These are phyloP conservation scores for Aythya fuligula DNA, from an alignment of 2,797 vertebrate genomes.

Conservation along the genomic window DNA sequence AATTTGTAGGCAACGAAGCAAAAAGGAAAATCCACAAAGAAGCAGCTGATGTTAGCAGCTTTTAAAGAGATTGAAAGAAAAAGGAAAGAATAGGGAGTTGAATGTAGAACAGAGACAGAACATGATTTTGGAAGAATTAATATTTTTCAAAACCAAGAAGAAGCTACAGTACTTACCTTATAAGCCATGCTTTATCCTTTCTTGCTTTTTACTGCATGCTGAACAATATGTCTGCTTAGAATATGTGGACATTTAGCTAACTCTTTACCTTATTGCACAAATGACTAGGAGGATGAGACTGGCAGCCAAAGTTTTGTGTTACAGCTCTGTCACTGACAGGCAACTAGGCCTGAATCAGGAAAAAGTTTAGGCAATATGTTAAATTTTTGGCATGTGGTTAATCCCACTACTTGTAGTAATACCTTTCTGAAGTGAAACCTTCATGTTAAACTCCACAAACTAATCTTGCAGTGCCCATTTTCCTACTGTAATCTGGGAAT, in stretches of 20 bases:
- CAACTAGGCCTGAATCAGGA: not conserved
- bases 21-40: conserved; percentile 76
- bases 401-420: not conserved
- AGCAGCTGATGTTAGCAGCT: conserved; percentile 76
- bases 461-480: not conserved
- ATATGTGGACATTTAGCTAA: conserved; percentile 2
- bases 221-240: not conserved
- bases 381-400: not conserved
- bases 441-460: not conserved
- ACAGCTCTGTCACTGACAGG: not conserved
- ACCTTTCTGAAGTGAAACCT: conserved; percentile 21
- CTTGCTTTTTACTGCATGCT: conserved; percentile 21
- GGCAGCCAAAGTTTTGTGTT: conserved; percentile 13
- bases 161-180: conserved; percentile 26
- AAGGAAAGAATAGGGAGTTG: conserved; percentile 1
- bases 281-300: not conserved
- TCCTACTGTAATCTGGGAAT: not conserved
- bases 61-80: conserved; percentile 62
- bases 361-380: not conserved
- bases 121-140: conserved; percentile 40
- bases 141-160: conserved; percentile 50
- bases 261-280: not conserved
- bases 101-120: conserved; percentile 56
- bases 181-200: conserved; percentile 29
- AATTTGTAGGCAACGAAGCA: conserved; percentile 79